These are phyloP conservation scores for Matsumyia berberina DNA, from an alignment of 2,888 invertebrate species.

Conservation along the genomic window DNA sequence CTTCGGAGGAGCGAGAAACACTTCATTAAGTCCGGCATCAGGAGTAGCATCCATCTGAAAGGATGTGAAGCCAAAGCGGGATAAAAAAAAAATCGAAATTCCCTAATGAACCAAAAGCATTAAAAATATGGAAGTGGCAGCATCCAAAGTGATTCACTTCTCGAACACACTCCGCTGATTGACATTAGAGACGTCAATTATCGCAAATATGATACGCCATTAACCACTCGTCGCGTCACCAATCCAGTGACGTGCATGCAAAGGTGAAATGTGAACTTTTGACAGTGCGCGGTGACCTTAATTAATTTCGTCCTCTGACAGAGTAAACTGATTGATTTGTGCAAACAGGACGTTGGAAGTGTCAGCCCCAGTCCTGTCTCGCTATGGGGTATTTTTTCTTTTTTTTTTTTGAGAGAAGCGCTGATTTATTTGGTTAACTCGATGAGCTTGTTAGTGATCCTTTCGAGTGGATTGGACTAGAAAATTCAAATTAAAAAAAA, in stretches of 20 bases:
- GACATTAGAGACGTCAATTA: constrained; percentile 52
- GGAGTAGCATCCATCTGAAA: neutral
- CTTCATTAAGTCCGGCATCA: constrained; percentile 23
- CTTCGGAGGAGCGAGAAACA: neutral
- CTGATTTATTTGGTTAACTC: constrained; percentile 8
- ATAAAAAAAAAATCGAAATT: neutral
- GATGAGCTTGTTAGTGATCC: constrained; percentile 14
- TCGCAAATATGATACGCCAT: constrained; percentile 36
- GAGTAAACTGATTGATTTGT: constrained; percentile 23
- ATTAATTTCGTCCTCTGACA: constrained; percentile 29
- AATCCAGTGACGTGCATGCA: neutral
- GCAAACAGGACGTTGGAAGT: constrained; percentile 25
- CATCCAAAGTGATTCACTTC: neutral
- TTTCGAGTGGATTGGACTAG: constrained; percentile 9
- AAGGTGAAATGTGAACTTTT: constrained; percentile 27
- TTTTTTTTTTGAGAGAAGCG: neutral
- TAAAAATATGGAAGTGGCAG: neutral
- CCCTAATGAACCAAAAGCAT: constrained; percentile 12
- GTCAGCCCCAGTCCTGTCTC: neutral
- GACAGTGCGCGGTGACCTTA: constrained; percentile 27
- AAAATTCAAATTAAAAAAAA: neutral
- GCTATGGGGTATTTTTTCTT: neutral
- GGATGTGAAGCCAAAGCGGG: too few species aligned
- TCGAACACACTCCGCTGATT: constrained; percentile 17
- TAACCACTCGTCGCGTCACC: constrained; percentile 34